Evolutionary conservation across 2,797 vertebrate species (phyloP), one percentile per base, ranked within the genome.

Genomic region (Myioborus miniatus): DNA sequence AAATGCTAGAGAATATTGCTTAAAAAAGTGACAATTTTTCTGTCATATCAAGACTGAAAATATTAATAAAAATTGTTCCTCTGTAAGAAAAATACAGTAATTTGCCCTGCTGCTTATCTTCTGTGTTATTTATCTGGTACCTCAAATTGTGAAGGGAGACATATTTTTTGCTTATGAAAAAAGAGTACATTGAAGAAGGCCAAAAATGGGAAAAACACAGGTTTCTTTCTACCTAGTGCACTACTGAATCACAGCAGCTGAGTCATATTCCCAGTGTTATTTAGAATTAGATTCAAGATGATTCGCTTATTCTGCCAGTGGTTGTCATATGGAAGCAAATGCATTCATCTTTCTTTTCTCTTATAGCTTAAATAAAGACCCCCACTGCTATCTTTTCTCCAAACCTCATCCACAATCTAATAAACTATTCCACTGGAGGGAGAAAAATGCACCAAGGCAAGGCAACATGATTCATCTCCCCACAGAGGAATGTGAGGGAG

Each of bases 231-330:
- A 78, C 70, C 91, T 89, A 90, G 64, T 5, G 30, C 41, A 65
- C 62, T 71, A 85, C 47, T 96, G 92, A 96, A 87, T 96, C 92
- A 86, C 43, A 78, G 62, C n/a, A 84, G 84, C 52, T 94, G 68
- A 97, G 78, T 96, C 88, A 96, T 21, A 96, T 83, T 65, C 65
- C 74, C 64, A 55, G 46, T 34, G 95, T 91, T 94, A 91, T 93
- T 96, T 62, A 94, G 79, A 94, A 96, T 85, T 88, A 83, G 93
- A 93, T 93, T 94, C 83, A 87, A 76, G 49, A 63, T 39, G 86
- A 97, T 95, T 95, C 21, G 76, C 55, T 95, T 59, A 71, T 53
- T 86, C 56, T 91, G 70, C 83, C 91, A 47, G 52, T 58, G 44
- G 47, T 5, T 94, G 70, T 96, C 87, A 93, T 46, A 60, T 8